A percentile compares a stretch with the other conserved stretches of the same genome.
Conservation (phyloP, 2,888 invertebrate genomes). For the Scaptomyza reducta region DNA sequence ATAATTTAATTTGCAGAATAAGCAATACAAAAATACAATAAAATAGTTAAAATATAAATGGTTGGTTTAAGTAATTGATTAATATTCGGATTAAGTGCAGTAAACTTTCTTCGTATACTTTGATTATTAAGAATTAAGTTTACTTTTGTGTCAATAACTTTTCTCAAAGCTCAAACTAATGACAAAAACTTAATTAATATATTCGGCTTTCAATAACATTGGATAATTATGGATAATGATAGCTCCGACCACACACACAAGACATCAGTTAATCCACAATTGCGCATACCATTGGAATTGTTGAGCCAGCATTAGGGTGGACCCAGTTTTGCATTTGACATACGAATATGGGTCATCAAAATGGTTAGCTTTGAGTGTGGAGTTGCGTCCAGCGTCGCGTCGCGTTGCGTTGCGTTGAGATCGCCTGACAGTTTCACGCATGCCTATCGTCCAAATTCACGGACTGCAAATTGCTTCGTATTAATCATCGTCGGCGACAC, state of each 20-base stretch:
- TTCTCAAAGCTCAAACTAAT: background rate
- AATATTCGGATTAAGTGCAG: no score
- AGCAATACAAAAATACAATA: no score
- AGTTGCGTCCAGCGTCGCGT: background rate
- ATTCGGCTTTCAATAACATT: background rate
- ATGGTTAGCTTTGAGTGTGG: slow-evolving; percentile 19
- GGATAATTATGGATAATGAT: background rate
- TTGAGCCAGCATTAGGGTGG: slow-evolving; percentile 21
- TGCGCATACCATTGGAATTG: slow-evolving; percentile 15
- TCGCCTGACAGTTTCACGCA: slow-evolving; percentile 68
- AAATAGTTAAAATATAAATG: no score
- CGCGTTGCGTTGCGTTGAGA: slow-evolving; percentile 50
- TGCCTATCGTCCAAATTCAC: slow-evolving; percentile 27
- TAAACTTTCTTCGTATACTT: no score
- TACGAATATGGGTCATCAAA: slow-evolving; percentile 47
- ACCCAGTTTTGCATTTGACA: slow-evolving; percentile 34
- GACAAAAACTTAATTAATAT: background rate
- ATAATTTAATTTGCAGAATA: no score
- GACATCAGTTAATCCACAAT: slow-evolving; percentile 6
- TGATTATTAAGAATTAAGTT: no score
- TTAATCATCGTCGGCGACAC: slow-evolving; percentile 66
- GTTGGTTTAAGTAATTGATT: no score
- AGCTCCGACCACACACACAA: background rate
- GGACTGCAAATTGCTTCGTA: slow-evolving; percentile 60
- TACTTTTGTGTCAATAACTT: no score